A percentile compares a stretch with the other conserved stretches of the same genome.
Evolutionary conservation across 2,888 invertebrate genomes (phyloP).

Genomic region (Isotomurus palustris): DNA sequence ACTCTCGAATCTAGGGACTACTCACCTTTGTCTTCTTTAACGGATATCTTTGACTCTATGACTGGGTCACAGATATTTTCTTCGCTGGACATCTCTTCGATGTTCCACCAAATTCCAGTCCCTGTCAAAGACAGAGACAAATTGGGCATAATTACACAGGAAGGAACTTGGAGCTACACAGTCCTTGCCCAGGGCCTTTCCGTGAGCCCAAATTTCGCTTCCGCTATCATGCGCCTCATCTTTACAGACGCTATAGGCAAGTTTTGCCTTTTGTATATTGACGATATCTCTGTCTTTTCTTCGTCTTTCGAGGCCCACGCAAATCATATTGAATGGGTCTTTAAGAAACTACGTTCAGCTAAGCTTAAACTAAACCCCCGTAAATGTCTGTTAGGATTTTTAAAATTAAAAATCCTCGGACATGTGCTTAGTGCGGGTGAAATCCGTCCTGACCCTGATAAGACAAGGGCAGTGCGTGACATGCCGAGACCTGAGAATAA

Average conservation of each 20-base stretch:
- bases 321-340: background rate
- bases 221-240: too few species aligned
- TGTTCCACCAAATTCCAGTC: too few species aligned
- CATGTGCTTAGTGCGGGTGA: background rate
- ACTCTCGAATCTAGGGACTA: too few species aligned
- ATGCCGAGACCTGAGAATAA: background rate
- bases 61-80: too few species aligned
- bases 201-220: too few species aligned
- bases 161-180: too few species aligned
- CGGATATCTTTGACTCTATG: too few species aligned
- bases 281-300: background rate
- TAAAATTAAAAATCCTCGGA: background rate
- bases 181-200: too few species aligned
- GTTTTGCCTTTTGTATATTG: too few species aligned
- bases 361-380: background rate
- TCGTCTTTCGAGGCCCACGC: background rate
- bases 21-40: too few species aligned
- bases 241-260: too few species aligned
- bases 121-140: background rate
- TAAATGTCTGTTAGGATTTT: background rate
- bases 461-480: background rate
- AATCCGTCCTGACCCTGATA: background rate
- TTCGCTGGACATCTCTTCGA: too few species aligned
- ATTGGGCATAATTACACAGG: background rate
- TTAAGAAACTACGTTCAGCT: background rate